A percentile compares a stretch with the other conserved stretches of the same genome.
Conservation (phyloP, 2,113 vertebrate genomes). For the Tylochromis polylepis region DNA sequence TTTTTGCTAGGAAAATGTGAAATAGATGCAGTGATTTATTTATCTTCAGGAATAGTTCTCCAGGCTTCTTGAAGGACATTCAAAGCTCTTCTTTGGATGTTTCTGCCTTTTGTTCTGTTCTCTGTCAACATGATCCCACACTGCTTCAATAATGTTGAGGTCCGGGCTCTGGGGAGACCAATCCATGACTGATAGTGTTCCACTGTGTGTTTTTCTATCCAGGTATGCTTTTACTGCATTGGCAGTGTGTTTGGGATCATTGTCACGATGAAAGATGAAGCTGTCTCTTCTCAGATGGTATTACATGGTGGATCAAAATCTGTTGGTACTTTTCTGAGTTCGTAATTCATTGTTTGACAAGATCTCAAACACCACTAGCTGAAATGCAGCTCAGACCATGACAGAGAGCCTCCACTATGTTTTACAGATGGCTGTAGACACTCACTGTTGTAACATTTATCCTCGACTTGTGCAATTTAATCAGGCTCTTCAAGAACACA, state of each 20-base stretch:
- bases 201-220: background rate
- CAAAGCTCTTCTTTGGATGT: background rate
- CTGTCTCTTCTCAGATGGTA: background rate
- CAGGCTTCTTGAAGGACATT: background rate
- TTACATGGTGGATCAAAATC: background rate
- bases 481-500: background rate
- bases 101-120: background rate
- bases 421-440: background rate
- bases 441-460: background rate
- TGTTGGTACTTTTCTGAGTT: background rate
- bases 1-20: background rate
- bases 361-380: background rate
- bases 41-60: background rate
- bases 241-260: background rate
- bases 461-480: background rate
- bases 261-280: background rate
- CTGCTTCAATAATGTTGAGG: background rate
- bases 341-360: background rate
- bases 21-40: background rate
- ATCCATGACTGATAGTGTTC: background rate
- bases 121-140: background rate
- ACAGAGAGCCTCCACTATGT: rapidly evolving
- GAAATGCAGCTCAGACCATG: background rate
- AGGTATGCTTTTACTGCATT: background rate
- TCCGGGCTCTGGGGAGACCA: background rate